Evolutionary conservation across 2,113 vertebrate genomes (phyloP).

Genomic region (Orycteropus afer): DNA sequence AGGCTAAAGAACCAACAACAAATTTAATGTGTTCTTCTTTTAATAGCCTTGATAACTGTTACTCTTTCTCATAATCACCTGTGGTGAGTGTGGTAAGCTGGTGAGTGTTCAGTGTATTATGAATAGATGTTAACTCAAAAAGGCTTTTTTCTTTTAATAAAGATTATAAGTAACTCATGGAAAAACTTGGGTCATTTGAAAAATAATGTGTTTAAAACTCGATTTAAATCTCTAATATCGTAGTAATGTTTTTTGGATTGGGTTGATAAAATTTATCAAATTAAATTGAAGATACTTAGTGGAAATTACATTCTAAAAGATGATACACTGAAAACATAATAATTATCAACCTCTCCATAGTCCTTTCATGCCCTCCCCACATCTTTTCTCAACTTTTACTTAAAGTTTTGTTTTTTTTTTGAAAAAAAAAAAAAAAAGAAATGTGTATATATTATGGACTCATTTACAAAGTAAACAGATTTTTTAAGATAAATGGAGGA

Average conservation of each 20-base stretch:
- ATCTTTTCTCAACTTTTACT: constrained; percentile 26
- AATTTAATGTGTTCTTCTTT: not conserved
- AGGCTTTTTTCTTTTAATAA: not conserved
- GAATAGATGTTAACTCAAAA: not conserved
- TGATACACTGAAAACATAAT: not conserved
- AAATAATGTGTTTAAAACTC: constrained; percentile 12
- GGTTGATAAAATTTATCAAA: not conserved
- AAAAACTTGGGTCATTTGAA: constrained; percentile 40
- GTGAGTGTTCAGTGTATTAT: not conserved
- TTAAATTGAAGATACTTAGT: not conserved
- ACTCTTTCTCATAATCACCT: not conserved
- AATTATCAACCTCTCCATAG: not conserved
- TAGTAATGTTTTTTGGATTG: not conserved
- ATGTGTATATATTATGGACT: not conserved
- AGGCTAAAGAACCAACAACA: constrained; percentile 72
- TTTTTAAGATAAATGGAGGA: constrained; percentile 31
- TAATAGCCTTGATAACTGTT: not conserved
- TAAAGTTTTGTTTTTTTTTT: not conserved
- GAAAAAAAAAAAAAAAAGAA: not conserved
- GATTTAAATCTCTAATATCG: not conserved
- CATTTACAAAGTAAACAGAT: not conserved
- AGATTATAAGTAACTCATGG: not conserved
- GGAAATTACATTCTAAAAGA: not conserved
- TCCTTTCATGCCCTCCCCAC: not conserved
- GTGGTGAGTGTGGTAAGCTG: too few species aligned